phyloP scores from a whole-genome alignment of 2,113 vertebrate species.

The Leuciscus idus region DNA sequence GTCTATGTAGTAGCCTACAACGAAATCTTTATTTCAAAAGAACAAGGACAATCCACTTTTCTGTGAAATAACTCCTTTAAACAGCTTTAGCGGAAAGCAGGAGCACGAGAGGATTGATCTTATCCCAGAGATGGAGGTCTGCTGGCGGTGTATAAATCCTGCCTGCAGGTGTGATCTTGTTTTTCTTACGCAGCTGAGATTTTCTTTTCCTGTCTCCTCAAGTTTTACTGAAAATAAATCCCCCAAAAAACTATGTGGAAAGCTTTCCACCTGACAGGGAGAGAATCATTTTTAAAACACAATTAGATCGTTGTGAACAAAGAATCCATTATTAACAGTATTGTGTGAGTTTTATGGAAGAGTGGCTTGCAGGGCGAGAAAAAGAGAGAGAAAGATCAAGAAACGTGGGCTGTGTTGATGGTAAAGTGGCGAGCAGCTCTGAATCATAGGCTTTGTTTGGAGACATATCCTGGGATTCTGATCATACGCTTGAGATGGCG shows the following conservation, averaged over 20 bases:
- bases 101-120: background rate
- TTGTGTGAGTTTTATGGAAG: slow-evolving; percentile 67
- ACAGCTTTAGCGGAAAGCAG: background rate
- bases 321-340: slow-evolving; percentile 62
- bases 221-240: slow-evolving; percentile 35
- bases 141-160: background rate
- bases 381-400: slow-evolving; percentile 26
- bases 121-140: background rate
- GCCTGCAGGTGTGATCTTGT: slow-evolving; percentile 16
- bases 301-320: slow-evolving; percentile 67
- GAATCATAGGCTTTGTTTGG: slow-evolving; percentile 70
- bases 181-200: background rate
- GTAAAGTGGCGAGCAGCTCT: slow-evolving; percentile 64
- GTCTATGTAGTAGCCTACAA: background rate
- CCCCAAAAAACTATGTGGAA: slow-evolving; percentile 16
- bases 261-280: slow-evolving; percentile 69
- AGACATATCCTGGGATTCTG: slow-evolving; percentile 67
- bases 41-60: background rate
- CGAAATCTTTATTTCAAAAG: background rate
- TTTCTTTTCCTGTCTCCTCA: background rate
- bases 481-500: slow-evolving; percentile 61
- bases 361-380: slow-evolving; percentile 60
- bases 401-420: slow-evolving; percentile 50
- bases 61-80: background rate
- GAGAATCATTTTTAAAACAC: slow-evolving; percentile 63